Conservation (phyloP, 2,888 invertebrate species). For the Drosophila emarginata region DNA sequence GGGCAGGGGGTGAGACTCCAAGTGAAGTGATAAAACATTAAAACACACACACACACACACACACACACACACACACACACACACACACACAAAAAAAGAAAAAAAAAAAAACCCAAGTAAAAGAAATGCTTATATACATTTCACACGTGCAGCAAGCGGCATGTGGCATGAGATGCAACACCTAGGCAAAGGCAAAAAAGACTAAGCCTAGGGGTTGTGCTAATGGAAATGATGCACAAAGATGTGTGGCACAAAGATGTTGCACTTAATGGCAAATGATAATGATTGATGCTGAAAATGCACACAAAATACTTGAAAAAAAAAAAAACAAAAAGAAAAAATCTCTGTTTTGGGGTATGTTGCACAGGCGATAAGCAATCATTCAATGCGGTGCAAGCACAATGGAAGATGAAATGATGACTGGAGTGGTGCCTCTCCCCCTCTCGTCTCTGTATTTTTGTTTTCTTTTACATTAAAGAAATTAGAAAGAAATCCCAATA, state of each 20-base stretch:
- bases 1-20: constrained; percentile 30
- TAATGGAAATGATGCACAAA: constrained; percentile 53
- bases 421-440: not conserved
- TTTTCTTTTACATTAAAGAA: constrained; percentile 40
- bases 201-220: constrained; percentile 64
- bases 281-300: constrained; percentile 69
- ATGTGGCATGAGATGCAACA: not conserved
- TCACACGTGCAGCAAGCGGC: constrained; percentile 20
- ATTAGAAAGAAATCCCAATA: constrained; percentile 39
- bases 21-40: constrained; percentile 76
- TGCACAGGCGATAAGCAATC: constrained; percentile 65
- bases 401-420: constrained; percentile 22
- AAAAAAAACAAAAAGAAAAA: too few species aligned
- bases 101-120: too few species aligned
- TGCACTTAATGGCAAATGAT: constrained; percentile 77
- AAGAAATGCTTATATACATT: too few species aligned
- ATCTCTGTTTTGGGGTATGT: not conserved
- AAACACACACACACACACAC: constrained; percentile 33
- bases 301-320: constrained; percentile 12
- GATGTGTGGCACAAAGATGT: constrained; percentile 6
- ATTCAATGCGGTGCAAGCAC: constrained; percentile 59
- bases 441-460: not conserved
- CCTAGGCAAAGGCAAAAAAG: not conserved
- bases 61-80: too few species aligned
- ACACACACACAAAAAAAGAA: too few species aligned